A percentile compares a stretch with the other conserved stretches of the same genome.
These are phyloP conservation scores for Acanthochromis polyacanthus DNA, from an alignment of 2,113 vertebrate genomes.

Conservation along the genomic window DNA sequence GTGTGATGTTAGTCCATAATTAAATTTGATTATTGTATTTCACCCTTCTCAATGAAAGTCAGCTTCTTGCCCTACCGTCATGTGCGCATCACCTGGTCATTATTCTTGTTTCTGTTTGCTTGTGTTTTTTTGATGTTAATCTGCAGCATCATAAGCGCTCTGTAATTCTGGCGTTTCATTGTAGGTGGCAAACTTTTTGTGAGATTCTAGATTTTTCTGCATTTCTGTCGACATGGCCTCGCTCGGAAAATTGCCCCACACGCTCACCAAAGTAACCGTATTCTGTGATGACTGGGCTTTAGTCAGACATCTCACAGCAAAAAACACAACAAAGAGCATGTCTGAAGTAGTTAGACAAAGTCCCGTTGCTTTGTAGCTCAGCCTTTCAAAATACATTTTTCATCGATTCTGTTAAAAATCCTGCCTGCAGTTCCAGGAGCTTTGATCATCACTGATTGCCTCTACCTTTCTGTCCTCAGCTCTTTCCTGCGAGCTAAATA, in stretches of 20 bases:
- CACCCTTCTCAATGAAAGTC: no score
- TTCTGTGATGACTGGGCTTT: conserved; percentile 22
- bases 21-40: no score
- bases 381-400: conserved; percentile 40
- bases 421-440: conserved; percentile 23
- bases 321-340: conserved; percentile 30
- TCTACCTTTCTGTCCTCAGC: conserved; percentile 32
- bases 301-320: conserved; percentile 24
- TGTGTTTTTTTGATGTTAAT: not conserved
- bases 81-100: no score
- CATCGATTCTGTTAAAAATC: conserved; percentile 40
- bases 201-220: not conserved
- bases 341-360: conserved; percentile 19
- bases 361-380: conserved; percentile 37
- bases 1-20: no score
- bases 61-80: no score
- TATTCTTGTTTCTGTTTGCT: not conserved
- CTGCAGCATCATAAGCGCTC: not conserved
- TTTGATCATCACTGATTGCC: conserved; percentile 56
- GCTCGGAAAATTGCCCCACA: not conserved
- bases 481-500: conserved; percentile 20
- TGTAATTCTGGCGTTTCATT: conserved; percentile 8
- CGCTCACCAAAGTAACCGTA: conserved; percentile 27
- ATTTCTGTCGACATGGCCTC: not conserved
- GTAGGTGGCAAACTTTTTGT: conserved; percentile 10